A percentile compares a stretch with the other conserved stretches of the same genome.
These are phyloP conservation scores for Rhyacichthys aspro DNA, from an alignment of 2,797 vertebrate species.

Conservation along the genomic window DNA sequence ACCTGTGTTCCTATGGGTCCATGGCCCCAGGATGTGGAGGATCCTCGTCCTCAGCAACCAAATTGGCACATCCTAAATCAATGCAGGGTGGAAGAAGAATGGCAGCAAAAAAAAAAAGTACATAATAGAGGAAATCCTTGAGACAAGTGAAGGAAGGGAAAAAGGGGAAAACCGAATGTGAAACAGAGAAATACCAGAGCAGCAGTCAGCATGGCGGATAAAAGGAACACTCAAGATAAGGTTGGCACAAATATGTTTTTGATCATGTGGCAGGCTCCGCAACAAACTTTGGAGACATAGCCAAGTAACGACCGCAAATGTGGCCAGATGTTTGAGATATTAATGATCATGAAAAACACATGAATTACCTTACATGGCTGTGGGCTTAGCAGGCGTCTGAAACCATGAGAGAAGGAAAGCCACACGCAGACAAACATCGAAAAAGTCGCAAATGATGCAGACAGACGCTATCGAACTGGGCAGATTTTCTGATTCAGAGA, in stretches of 20 bases:
- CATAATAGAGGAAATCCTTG: slow-evolving; percentile 70
- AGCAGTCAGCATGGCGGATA: slow-evolving; percentile 76
- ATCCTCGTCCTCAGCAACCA: slow-evolving; percentile 69
- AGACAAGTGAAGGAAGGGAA: slow-evolving; percentile 59
- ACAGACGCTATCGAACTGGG: slow-evolving; percentile 59
- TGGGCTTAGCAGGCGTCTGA: slow-evolving; percentile 56
- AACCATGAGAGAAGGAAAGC: slow-evolving; percentile 44
- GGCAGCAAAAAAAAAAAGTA: slow-evolving; percentile 38
- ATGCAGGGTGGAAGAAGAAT: slow-evolving; percentile 72
- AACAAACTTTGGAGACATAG: slow-evolving; percentile 62
- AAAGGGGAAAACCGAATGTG: slow-evolving; percentile 50
- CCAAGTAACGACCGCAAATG: slow-evolving; percentile 64
- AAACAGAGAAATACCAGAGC: slow-evolving; percentile 79
- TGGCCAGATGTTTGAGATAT: slow-evolving; percentile 70
- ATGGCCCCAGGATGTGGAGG: slow-evolving; percentile 61
- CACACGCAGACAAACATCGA: slow-evolving; percentile 32
- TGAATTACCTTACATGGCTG: slow-evolving; percentile 65
- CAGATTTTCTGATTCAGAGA: slow-evolving; percentile 54
- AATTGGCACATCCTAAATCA: slow-evolving; percentile 80
- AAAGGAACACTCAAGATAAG: slow-evolving; percentile 76
- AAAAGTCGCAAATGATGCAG: slow-evolving; percentile 44
- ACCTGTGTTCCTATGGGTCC: slow-evolving; percentile 69
- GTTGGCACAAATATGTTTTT: slow-evolving; percentile 75
- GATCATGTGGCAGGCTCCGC: slow-evolving; percentile 59
- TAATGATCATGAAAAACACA: slow-evolving; percentile 63